Percentiles rank a stretch among this genome's conserved stretches.
Conservation (phyloP, 2,797 vertebrate genomes). For the Peromyscus eremicus region DNA sequence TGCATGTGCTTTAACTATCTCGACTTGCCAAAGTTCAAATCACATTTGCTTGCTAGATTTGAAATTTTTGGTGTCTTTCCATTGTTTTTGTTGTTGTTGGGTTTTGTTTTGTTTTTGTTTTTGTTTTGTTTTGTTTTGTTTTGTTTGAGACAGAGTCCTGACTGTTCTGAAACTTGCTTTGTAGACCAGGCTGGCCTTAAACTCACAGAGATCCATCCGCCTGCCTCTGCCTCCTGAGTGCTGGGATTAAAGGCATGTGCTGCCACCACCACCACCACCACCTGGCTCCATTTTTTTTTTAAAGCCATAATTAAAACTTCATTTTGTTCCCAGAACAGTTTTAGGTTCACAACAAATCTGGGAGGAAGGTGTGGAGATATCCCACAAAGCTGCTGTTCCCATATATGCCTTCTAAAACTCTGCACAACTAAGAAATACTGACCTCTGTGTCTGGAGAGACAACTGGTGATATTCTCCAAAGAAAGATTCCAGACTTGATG, state of each 20-base stretch:
- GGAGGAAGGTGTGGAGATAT: neutral
- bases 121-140: neutral
- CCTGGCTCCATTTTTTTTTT: neutral
- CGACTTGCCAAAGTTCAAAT: slow-evolving; percentile 68
- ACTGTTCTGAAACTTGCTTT: neutral
- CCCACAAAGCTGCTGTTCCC: neutral
- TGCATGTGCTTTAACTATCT: slow-evolving; percentile 78
- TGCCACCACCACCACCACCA: no score
- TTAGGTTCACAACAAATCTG: neutral
- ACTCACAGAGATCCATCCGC: neutral
- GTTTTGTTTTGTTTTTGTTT: no score
- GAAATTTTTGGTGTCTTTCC: slow-evolving; percentile 31
- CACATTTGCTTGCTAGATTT: neutral
- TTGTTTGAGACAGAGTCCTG: neutral
- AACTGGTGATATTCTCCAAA: slow-evolving; percentile 21
- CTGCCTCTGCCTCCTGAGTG: neutral
- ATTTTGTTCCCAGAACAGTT: neutral
- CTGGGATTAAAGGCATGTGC: neutral
- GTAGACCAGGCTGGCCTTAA: neutral
- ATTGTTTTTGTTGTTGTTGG: neutral
- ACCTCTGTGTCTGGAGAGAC: neutral
- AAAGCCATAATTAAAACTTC: neutral
- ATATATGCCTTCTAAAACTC: neutral
- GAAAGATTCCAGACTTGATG: slow-evolving; percentile 6
- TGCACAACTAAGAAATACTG: neutral